These are phyloP conservation scores for Neosilurus hyrtlii DNA, from an alignment of 2,797 vertebrate genomes.

Conservation along the genomic window DNA sequence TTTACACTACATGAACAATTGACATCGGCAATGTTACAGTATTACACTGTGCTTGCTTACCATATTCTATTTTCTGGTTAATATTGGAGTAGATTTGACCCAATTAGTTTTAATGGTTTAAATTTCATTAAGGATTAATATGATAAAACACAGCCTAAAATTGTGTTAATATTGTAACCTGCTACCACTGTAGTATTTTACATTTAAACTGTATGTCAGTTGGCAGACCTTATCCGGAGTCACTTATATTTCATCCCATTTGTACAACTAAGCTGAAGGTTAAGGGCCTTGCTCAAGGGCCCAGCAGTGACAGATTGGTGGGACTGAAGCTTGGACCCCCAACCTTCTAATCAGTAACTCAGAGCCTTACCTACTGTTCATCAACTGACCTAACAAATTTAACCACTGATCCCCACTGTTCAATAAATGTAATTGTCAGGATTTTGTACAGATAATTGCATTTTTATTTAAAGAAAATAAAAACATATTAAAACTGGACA, in stretches of 20 bases:
- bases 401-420: too few relatives aligned
- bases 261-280: too few relatives aligned
- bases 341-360: too few relatives aligned
- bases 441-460: not conserved
- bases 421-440: not conserved
- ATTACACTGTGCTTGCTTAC: not conserved
- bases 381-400: too few relatives aligned
- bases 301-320: too few relatives aligned
- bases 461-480: not conserved
- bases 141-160: not conserved
- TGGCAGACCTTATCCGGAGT: too few relatives aligned
- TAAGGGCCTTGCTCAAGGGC: too few relatives aligned
- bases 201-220: too few relatives aligned
- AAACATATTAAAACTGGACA: not conserved
- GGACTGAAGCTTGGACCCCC: too few relatives aligned
- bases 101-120: not conserved
- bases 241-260: too few relatives aligned
- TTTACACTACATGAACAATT: not conserved
- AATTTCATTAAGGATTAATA: not conserved
- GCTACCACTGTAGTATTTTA: not conserved
- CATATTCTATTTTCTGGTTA: not conserved
- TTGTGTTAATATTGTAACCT: not conserved
- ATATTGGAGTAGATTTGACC: not conserved
- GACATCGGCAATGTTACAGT: not conserved
- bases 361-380: too few relatives aligned